Conservation (phyloP, 2,113 vertebrate species). For the Rissa tridactyla region DNA sequence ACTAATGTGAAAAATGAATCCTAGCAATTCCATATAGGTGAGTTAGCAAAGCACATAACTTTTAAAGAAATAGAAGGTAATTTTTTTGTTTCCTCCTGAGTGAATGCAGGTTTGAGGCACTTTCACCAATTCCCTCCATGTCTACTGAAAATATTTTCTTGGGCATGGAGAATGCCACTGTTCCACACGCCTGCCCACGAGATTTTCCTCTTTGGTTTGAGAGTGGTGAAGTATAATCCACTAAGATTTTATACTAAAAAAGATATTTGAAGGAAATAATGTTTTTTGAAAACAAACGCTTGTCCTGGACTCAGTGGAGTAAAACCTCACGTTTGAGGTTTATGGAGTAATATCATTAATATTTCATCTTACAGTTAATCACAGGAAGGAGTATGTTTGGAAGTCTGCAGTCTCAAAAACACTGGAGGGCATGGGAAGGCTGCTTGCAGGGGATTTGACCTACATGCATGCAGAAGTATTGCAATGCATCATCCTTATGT, state of each 20-base stretch:
- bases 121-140: background rate
- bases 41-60: background rate
- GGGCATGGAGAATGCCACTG: background rate
- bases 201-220: background rate
- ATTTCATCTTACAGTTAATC: background rate
- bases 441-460: background rate
- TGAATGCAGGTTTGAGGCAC: background rate
- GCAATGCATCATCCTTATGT: background rate
- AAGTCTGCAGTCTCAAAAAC: background rate
- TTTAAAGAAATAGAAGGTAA: background rate
- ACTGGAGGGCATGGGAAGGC: background rate
- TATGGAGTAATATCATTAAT: background rate
- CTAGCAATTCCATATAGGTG: background rate
- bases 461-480: background rate
- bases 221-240: background rate
- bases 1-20: background rate
- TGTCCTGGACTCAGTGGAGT: background rate
- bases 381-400: background rate
- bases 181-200: background rate
- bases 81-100: background rate
- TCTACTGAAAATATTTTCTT: background rate
- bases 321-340: background rate
- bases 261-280: background rate
- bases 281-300: background rate
- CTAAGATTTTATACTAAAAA: background rate